Evolutionary conservation across 1,140 invertebrate genomes (phyloP).

Genomic region (Drosophila ficusphila): DNA sequence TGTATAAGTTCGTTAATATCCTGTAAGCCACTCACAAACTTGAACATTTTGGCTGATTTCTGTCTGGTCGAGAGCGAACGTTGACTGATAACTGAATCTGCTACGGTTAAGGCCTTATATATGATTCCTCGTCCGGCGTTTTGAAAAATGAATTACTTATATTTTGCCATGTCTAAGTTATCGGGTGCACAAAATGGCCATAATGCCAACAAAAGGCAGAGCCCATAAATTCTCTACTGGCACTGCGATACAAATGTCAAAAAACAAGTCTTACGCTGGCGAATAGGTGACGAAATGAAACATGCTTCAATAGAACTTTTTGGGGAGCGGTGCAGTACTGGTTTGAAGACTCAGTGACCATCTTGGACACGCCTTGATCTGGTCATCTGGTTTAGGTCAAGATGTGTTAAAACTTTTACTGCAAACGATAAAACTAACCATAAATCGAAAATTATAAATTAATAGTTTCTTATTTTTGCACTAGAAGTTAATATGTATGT

Average conservation of each 20-base stretch:
- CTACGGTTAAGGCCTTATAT: slow-evolving; percentile 44
- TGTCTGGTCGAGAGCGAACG: slow-evolving; percentile 45
- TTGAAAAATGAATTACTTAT: slow-evolving; percentile 6
- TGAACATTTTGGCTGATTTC: slow-evolving; percentile 70
- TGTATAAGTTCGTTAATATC: too few relatives aligned
- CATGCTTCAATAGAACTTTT: slow-evolving; percentile 18
- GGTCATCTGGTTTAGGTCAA: not conserved
- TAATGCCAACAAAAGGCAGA: slow-evolving; percentile 29
- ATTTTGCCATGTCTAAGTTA: slow-evolving; percentile 4
- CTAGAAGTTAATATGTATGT: too few relatives aligned
- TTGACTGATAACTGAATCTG: slow-evolving; percentile 56
- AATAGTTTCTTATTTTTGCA: too few relatives aligned
- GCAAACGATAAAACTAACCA: too few relatives aligned
- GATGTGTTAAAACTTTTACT: not conserved
- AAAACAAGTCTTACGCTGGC: slow-evolving; percentile 25
- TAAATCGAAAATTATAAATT: too few relatives aligned
- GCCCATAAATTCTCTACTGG: slow-evolving; percentile 28
- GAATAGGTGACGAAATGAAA: slow-evolving; percentile 12
- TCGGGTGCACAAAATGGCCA: slow-evolving; percentile 14
- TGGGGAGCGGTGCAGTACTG: slow-evolving; percentile 2
- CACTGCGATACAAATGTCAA: slow-evolving; percentile 40
- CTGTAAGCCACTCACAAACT: slow-evolving; percentile 56
- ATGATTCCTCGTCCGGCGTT: slow-evolving; percentile 20
- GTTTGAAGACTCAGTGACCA: slow-evolving; percentile 2
- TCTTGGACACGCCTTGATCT: not conserved